phyloP scores from a whole-genome alignment of 2,797 vertebrate genomes.

The Micrastur ruficollis region DNA sequence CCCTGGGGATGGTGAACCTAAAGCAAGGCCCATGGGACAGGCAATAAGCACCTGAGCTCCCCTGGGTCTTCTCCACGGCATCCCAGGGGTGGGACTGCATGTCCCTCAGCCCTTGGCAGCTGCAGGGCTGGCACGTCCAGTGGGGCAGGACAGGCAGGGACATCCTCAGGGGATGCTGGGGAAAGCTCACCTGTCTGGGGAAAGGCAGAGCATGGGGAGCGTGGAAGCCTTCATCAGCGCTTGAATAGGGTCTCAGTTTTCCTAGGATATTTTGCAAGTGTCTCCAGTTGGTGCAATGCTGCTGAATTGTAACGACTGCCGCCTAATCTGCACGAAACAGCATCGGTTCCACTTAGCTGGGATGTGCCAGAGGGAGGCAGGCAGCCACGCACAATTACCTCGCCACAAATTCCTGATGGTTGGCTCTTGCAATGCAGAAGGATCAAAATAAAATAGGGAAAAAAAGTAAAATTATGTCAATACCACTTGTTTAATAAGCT shows the following conservation, averaged over 20 bases:
- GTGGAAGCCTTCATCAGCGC: neutral
- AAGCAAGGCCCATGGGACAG: neutral
- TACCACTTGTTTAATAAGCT: neutral
- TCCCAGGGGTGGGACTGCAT: neutral
- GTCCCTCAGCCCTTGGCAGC: accelerated
- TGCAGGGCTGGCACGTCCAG: accelerated
- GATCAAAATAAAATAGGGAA: neutral
- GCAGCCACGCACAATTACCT: neutral
- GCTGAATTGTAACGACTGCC: neutral
- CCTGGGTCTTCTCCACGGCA: neutral
- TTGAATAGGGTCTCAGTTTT: neutral
- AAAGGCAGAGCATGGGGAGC: neutral
- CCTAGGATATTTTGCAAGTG: neutral
- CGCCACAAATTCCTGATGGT: accelerated
- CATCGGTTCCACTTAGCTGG: neutral
- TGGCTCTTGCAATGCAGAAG: neutral
- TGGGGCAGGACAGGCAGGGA: neutral
- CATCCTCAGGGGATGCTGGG: neutral
- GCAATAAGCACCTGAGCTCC: neutral
- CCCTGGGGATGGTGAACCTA: neutral
- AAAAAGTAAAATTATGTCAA: neutral
- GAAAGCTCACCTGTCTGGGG: neutral
- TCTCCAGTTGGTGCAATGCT: neutral
- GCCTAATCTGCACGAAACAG: neutral
- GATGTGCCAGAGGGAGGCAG: neutral